Evolutionary conservation across 2,113 vertebrate genomes (phyloP).

Genomic region (Calonectris borealis): DNA sequence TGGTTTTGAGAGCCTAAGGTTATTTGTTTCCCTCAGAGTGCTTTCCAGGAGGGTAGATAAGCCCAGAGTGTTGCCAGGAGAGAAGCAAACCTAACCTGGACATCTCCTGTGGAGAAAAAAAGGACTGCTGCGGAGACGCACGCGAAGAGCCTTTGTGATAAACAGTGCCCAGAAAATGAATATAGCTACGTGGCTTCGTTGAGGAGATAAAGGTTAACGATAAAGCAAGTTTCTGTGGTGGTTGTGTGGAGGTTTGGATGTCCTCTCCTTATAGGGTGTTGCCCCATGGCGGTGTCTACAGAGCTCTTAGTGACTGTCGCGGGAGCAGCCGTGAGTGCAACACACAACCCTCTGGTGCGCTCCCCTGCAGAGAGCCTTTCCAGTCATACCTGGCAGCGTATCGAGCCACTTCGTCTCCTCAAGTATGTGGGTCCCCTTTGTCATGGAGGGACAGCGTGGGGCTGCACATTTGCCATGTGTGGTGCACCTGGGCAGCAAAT

Average conservation of each 20-base stretch:
- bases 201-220: background rate
- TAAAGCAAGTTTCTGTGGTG: background rate
- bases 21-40: background rate
- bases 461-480: background rate
- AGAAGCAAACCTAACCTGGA: background rate
- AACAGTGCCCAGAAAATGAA: background rate
- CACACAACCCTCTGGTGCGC: background rate
- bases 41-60: background rate
- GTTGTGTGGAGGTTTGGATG: background rate
- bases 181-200: background rate
- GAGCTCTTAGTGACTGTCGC: background rate
- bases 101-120: background rate
- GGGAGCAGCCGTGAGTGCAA: rapidly evolving
- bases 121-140: background rate
- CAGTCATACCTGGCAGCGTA: background rate
- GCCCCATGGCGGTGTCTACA: background rate
- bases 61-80: background rate
- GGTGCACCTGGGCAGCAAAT: background rate
- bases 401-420: background rate
- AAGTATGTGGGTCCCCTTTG: background rate
- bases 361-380: background rate
- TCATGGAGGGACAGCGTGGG: background rate
- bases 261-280: background rate
- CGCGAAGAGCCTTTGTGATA: background rate
- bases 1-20: background rate